phyloP scores from a whole-genome alignment of 2,797 vertebrate genomes.

The Danio tinwini region DNA sequence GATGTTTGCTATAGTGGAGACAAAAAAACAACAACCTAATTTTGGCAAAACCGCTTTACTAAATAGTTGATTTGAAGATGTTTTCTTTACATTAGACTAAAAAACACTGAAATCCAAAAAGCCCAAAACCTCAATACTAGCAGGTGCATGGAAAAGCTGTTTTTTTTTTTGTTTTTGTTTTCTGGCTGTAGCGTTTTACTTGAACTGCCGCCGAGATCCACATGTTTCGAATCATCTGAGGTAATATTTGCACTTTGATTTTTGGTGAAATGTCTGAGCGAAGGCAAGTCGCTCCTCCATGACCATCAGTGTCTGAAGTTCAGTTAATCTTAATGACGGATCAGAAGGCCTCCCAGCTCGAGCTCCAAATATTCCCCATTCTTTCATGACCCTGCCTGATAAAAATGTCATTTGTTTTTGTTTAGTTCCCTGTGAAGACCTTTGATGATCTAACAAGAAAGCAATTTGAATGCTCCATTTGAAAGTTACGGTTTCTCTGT shows the following conservation, averaged over 20 bases:
- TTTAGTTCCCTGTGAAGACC: slow-evolving; percentile 68
- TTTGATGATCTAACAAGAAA: slow-evolving; percentile 82
- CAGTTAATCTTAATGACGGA: slow-evolving; percentile 70
- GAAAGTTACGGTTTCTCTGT: slow-evolving; percentile 74
- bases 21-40: too few species aligned
- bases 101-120: too few species aligned
- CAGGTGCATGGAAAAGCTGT: too few species aligned
- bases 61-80: too few species aligned
- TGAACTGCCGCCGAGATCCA: slow-evolving; percentile 59
- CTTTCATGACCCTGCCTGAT: slow-evolving; percentile 75
- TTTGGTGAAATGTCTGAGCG: slow-evolving; percentile 54
- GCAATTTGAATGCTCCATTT: slow-evolving; percentile 83
- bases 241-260: slow-evolving; percentile 64
- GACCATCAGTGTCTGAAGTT: slow-evolving; percentile 51
- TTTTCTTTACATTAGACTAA: too few species aligned
- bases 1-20: too few species aligned
- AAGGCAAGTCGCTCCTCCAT: slow-evolving; percentile 42
- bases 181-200: slow-evolving; percentile 1
- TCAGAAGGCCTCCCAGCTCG: slow-evolving; percentile 72
- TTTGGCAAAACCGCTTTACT: too few species aligned
- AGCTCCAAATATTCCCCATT: slow-evolving; percentile 65
- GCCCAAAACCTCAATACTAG: too few species aligned
- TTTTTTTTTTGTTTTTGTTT: too few species aligned
- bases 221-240: slow-evolving; percentile 63
- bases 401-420: slow-evolving; percentile 78